phyloP scores from a whole-genome alignment of 2,888 invertebrate genomes.

The Ptychoptera contaminata region DNA sequence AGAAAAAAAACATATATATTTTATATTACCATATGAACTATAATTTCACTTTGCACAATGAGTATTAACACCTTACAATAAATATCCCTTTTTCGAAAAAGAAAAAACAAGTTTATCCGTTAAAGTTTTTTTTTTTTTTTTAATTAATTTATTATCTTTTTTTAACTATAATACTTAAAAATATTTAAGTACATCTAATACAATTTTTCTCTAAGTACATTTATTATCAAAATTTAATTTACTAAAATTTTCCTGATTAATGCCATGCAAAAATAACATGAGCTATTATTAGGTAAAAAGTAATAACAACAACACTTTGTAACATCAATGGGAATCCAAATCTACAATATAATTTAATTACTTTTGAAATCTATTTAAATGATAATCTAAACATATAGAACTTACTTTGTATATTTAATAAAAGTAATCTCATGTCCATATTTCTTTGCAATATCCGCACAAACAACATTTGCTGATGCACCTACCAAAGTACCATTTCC shows the following conservation, averaged over 20 bases:
- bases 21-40: too few species aligned
- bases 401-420: slow-evolving; percentile 63
- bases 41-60: too few species aligned
- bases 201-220: too few species aligned
- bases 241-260: slow-evolving; percentile 14
- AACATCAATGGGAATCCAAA: slow-evolving; percentile 75
- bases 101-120: too few species aligned
- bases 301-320: slow-evolving; percentile 48
- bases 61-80: too few species aligned
- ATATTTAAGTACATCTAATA: too few species aligned
- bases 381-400: background rate
- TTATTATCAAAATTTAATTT: too few species aligned
- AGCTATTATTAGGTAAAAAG: slow-evolving; percentile 50
- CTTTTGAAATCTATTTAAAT: background rate
- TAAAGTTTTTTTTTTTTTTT: too few species aligned
- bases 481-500: slow-evolving; percentile 85
- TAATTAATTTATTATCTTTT: too few species aligned
- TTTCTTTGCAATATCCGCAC: slow-evolving; percentile 82
- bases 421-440: slow-evolving; percentile 80
- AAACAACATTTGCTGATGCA: slow-evolving; percentile 80
- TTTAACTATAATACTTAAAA: too few species aligned
- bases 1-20: too few species aligned
- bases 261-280: slow-evolving; percentile 52
- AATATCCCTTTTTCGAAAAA: too few species aligned
- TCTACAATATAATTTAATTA: slow-evolving; percentile 29